Evolutionary conservation across 2,113 vertebrate species (phyloP), one percentile per base, ranked within the genome.

Genomic region (Orientallactaga bullata): DNA sequence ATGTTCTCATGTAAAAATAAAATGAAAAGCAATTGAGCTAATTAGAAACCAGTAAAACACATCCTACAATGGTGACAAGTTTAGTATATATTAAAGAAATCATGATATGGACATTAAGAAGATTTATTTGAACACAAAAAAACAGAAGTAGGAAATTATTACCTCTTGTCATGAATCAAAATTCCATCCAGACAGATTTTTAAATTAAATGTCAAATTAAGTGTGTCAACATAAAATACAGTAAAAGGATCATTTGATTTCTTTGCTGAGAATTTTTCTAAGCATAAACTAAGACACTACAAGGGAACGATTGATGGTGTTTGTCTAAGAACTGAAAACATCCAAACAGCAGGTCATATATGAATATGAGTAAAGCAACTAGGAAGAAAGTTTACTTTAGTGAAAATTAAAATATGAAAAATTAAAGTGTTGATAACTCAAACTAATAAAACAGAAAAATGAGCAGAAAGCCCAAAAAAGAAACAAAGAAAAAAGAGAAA

Each of bases 241-340:
- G 7, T 23, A 91, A 69, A 78, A 71, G 35, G 69, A 58, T 81
- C 9, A 51, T 66, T 82, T 93, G 35, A 68, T 55, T 86, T 95
- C 65, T 77, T 37, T 60, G 28, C 21, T 15, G n/a, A 58, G 26
- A 73, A 39, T 39, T 26, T 77, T 91, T 78, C 35, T 37, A 58
- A 78, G 39, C 7, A n/a, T 69, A 39, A 95, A 84, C 28, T 37
- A 39, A 74, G 15, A 72, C 73, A 77, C 47, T 55, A 83, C 26
- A 85, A 92, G 24, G 24, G 61, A 90, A 89, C 77, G 39, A 85
- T 39, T 58, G 69, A 24, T 37, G 65, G 21, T 32, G 10, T 92
- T 92, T 94, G 76, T 11, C 23, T 37, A 69, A 42, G 30, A 91
- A 85, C n/a, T 77, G 5, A 74, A 85, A 77, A 71, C 42, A 6